These are phyloP conservation scores for Seriola dumerili DNA, from an alignment of 2,113 vertebrate species.

Conservation along the genomic window DNA sequence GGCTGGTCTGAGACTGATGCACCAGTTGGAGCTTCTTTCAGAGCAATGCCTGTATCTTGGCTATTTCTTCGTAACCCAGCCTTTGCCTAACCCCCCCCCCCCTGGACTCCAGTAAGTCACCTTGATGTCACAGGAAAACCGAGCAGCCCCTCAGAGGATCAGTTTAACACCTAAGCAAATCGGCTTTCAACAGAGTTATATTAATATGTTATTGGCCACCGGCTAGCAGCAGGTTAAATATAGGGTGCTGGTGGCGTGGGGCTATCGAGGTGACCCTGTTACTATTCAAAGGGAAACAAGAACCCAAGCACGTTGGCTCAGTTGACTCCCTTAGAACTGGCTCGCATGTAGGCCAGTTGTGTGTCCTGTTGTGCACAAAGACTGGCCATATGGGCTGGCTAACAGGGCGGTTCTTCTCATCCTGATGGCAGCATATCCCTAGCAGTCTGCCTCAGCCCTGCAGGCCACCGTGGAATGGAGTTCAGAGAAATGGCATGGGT, in stretches of 20 bases:
- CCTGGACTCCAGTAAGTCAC: conserved; percentile 44
- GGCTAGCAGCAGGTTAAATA: conserved; percentile 69
- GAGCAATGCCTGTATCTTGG: background rate
- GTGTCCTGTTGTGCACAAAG: conserved; percentile 37
- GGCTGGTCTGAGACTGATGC: background rate
- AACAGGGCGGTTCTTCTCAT: conserved; percentile 43
- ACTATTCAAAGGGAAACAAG: conserved; percentile 76
- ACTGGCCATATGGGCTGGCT: conserved; percentile 36
- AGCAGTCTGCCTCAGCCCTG: conserved; percentile 50
- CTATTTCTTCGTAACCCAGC: background rate
- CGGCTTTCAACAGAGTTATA: conserved; percentile 75
- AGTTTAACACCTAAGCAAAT: conserved; percentile 76
- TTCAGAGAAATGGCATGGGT: conserved; percentile 58
- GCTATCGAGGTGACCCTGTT: conserved; percentile 73
- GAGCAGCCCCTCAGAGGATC: conserved; percentile 61
- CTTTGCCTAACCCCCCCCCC: background rate
- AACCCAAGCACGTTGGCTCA: conserved; percentile 48
- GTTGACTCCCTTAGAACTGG: conserved; percentile 35
- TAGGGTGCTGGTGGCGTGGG: conserved; percentile 55
- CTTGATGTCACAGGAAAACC: conserved; percentile 51
- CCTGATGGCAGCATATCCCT: conserved; percentile 48
- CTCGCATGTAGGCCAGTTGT: conserved; percentile 50
- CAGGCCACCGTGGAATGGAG: conserved; percentile 37
- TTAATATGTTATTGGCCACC: conserved; percentile 73
- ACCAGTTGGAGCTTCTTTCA: background rate